Evolutionary conservation across 2,888 invertebrate genomes (phyloP).

Genomic region (Pammene fasciana): DNA sequence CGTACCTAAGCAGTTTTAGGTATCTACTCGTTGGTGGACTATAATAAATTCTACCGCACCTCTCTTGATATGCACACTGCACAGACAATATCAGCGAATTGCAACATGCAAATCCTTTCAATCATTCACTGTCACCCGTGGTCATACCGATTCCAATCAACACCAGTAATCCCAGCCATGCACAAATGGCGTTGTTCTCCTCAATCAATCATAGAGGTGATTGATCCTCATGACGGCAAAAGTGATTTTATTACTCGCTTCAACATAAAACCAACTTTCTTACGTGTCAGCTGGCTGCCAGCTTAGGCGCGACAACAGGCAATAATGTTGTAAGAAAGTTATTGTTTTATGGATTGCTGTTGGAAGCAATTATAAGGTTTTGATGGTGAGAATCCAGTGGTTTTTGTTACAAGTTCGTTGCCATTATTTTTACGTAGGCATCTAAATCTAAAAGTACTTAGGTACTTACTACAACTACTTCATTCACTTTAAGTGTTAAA

Average conservation of each 20-base stretch:
- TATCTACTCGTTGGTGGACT: neutral
- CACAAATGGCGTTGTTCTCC: constrained; percentile 18
- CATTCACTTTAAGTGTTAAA: too few relatives aligned
- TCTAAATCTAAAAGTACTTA: too few relatives aligned
- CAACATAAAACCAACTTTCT: constrained; percentile 12
- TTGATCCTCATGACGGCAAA: constrained; percentile 5
- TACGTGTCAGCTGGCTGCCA: constrained; percentile 5
- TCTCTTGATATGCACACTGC: neutral
- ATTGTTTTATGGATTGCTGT: constrained; percentile 12
- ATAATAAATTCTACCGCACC: neutral
- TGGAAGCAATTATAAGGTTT: constrained; percentile 8
- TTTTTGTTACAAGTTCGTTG: neutral
- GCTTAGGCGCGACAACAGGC: neutral
- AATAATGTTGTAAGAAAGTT: constrained; percentile 17
- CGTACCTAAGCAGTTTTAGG: neutral
- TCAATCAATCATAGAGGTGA: constrained; percentile 28
- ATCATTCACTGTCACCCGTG: constrained; percentile 30
- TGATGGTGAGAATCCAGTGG: neutral
- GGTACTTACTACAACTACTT: too few relatives aligned
- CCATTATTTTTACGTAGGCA: neutral
- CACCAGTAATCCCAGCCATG: constrained; percentile 5
- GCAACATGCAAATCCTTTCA: constrained; percentile 12
- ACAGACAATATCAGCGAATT: neutral
- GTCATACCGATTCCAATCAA: constrained; percentile 17
- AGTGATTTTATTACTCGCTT: constrained; percentile 14